Percentiles rank a stretch among this genome's conserved stretches.
Evolutionary conservation across 2,113 vertebrate species (phyloP).

Genomic region (Elachura formosa): DNA sequence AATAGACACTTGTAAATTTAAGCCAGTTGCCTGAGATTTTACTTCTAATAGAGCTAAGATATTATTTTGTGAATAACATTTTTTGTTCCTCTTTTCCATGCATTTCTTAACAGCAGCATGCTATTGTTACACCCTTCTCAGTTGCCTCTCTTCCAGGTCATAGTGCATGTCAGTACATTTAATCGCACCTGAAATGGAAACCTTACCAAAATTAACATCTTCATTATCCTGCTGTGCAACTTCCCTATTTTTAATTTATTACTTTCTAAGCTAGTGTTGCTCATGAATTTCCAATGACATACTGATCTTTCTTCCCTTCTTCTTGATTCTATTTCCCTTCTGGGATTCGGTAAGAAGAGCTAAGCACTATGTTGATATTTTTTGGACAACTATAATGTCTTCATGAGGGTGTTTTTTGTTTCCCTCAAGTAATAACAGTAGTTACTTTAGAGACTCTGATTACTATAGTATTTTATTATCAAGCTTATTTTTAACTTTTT

Average conservation of each 20-base stretch:
- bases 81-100: not conserved
- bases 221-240: not conserved
- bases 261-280: not conserved
- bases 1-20: not conserved
- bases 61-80: not conserved
- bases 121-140: not conserved
- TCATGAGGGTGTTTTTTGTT: not conserved
- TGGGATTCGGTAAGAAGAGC: not conserved
- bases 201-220: not conserved
- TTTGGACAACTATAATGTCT: not conserved
- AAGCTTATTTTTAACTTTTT: not conserved
- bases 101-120: too few relatives aligned
- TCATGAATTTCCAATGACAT: not conserved
- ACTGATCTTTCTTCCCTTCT: not conserved
- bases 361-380: not conserved
- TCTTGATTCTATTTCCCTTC: not conserved
- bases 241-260: not conserved
- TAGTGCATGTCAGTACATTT: accelerated
- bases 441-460: not conserved
- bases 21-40: not conserved
- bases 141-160: not conserved
- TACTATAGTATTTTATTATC: too few relatives aligned
- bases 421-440: not conserved
- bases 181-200: not conserved
- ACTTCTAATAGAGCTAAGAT: not conserved